Evolutionary conservation across 2,113 vertebrate genomes (phyloP).

Genomic region (Procavia capensis): DNA sequence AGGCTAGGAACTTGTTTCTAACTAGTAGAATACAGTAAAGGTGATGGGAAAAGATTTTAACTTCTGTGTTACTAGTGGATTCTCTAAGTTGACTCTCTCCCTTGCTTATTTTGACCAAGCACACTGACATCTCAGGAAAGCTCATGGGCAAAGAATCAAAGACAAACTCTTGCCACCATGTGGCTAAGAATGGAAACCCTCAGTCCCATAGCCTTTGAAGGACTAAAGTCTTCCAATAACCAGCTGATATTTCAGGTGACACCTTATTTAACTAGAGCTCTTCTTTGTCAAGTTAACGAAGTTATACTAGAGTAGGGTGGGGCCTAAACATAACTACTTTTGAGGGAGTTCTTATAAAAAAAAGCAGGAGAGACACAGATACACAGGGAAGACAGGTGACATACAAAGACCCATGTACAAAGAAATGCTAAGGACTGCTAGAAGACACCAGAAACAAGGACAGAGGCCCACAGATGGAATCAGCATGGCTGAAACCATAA

Average conservation of each 20-base stretch:
- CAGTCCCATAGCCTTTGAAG: fast-evolving
- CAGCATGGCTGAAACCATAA: too few species aligned
- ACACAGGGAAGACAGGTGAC: too few species aligned
- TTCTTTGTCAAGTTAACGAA: too few species aligned
- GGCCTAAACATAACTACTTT: too few species aligned
- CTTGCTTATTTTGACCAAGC: neutral
- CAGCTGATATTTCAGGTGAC: neutral
- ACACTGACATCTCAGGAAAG: neutral
- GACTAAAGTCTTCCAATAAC: neutral
- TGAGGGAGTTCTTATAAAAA: too few species aligned
- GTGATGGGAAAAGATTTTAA: neutral
- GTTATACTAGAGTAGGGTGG: too few species aligned
- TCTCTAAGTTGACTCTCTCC: neutral
- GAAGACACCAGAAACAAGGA: too few species aligned
- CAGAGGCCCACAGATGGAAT: too few species aligned
- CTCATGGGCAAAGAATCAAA: neutral
- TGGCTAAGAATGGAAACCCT: neutral
- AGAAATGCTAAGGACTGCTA: too few species aligned
- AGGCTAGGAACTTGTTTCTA: neutral
- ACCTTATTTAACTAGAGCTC: neutral
- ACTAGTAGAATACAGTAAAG: neutral
- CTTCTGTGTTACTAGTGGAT: neutral
- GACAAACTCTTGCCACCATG: neutral
- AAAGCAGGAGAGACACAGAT: too few species aligned
- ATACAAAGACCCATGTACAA: too few species aligned